Percentiles rank a stretch among this genome's conserved stretches.
These are phyloP conservation scores for Chironomus riparius DNA, from an alignment of 2,888 invertebrate species.

Conservation along the genomic window DNA sequence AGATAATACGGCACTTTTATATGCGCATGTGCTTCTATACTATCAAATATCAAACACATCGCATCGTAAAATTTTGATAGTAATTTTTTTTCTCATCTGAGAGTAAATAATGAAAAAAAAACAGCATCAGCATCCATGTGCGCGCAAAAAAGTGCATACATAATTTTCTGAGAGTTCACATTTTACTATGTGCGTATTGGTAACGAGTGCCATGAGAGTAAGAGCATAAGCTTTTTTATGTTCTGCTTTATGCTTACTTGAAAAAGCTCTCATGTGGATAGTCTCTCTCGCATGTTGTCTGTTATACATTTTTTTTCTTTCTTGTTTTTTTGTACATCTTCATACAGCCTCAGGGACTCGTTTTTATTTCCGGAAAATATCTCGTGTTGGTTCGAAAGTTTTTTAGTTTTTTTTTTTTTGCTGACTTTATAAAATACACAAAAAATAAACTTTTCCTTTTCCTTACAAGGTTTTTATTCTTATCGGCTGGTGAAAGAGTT, in stretches of 20 bases:
- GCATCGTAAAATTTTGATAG: conserved; percentile 10
- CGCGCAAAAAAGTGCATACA: conserved; percentile 8
- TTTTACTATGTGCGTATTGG: background rate
- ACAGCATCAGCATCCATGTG: conserved; percentile 4
- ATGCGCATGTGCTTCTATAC: background rate
- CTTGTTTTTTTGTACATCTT: background rate
- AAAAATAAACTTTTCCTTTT: background rate
- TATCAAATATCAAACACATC: background rate
- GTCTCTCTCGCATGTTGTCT: background rate
- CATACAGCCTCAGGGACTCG: background rate
- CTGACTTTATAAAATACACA: conserved; percentile 6
- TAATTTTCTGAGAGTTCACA: background rate
- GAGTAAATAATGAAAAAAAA: background rate
- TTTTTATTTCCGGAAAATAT: conserved; percentile 10
- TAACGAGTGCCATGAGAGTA: background rate
- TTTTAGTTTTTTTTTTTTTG: background rate
- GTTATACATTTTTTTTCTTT: background rate
- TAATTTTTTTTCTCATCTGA: background rate
- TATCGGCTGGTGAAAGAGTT: background rate
- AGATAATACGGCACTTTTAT: background rate
- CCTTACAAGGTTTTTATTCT: background rate
- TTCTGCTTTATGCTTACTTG: background rate
- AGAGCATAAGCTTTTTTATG: background rate
- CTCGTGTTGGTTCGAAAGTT: conserved; percentile 1
- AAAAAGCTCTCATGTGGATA: background rate